Base-by-base conservation (phyloP, 2,888 invertebrate species). In the Cantharis lateralis region DNA sequence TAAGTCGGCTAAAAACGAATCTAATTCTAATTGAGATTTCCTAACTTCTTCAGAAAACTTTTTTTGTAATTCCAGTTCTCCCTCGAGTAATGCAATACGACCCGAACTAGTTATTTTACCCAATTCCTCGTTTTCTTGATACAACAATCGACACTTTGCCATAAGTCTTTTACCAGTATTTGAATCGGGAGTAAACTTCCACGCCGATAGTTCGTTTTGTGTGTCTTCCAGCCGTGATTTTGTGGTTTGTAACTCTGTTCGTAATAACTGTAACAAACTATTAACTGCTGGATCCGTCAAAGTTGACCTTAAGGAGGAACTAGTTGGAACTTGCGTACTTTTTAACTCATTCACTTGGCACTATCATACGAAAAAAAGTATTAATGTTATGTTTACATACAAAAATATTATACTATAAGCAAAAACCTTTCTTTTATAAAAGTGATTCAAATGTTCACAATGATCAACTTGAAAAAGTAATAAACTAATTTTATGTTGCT, bases 161-260 rank as follows among this genome's bases (percentile, higher is more conserved):
- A 99, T 98, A 82, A 99, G 90, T 82, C 98, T 93, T 89, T 98
- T 99, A 80, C 99, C 99, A 68, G 98, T 98, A 90, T 98, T 98
- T 80, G 98, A 98, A 89, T 99, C 99, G n/a, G 98, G 98, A 13
- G 98, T 98, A 89, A 99, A 99, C 89, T 99, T 99, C 98, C 98
- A 99, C 2, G 99, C 98, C 74, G 96, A 95, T 68, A 99, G 91
- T 90, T 99, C 99, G 89, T 97, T 98, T 89, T 98, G 98, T 15
- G 98, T 98, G 88, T 98, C 98, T 87, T 98, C 98, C 82, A 98
- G 91, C 87, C 96, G 95, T 72, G 96, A 95, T 87, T 96, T 95
- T 16, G 96, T 95, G 71, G 95, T 93, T 77, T 96, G 94, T 80
- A 98, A 90, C 88, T 99, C 98, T 87, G 95, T 94, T 84, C 96